Evolutionary conservation across 2,888 invertebrate species (phyloP).

Genomic region (Nemoura dubitans): DNA sequence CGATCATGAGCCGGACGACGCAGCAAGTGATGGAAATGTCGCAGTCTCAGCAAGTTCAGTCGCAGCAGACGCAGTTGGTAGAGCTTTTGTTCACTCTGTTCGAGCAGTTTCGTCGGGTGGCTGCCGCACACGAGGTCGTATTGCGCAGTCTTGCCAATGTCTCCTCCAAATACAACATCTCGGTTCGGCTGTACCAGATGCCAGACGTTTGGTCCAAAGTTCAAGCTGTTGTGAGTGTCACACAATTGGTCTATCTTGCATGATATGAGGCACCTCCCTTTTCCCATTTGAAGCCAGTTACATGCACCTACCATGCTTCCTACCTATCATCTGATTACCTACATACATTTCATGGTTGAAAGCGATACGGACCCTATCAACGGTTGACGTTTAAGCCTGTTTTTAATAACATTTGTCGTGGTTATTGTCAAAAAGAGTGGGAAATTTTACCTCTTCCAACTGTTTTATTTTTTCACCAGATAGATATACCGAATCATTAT

Average conservation of each 20-base stretch:
- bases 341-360: no score
- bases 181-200: conserved; percentile 71
- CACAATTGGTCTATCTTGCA: neutral
- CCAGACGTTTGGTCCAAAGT: conserved; percentile 90
- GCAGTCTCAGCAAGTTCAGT: conserved; percentile 23
- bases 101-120: conserved; percentile 83
- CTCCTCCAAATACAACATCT: conserved; percentile 66
- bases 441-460: no score
- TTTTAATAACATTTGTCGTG: no score
- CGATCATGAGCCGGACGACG: conserved; percentile 82
- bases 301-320: no score
- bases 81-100: conserved; percentile 79
- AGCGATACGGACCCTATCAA: no score
- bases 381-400: no score
- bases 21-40: conserved; percentile 72
- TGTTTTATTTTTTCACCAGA: no score
- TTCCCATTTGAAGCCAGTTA: no score
- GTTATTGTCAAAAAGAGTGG: no score
- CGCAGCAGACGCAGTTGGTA: conserved; percentile 60
- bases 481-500: no score
- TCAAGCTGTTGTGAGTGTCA: conserved; percentile 79
- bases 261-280: no score
- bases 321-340: no score
- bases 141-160: conserved; percentile 71
- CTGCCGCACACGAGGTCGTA: conserved; percentile 77